Conservation (phyloP, 2,113 vertebrate species). For the Hippocampus zosterae region DNA sequence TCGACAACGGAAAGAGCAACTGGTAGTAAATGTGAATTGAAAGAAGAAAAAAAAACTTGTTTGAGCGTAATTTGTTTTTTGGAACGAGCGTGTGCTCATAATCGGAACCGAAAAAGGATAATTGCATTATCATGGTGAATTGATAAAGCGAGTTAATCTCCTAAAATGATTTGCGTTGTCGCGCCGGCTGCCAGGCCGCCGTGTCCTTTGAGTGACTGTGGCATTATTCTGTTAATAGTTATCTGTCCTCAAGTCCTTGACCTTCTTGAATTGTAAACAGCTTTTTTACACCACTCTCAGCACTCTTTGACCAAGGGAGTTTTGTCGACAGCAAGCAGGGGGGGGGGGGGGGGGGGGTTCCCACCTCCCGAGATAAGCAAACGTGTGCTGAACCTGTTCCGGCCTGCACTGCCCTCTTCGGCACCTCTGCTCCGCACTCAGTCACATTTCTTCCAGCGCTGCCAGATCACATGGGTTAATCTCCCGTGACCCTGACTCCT, state of each 20-base stretch:
- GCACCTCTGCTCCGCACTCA: constrained; percentile 80
- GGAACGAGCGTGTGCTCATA: neutral
- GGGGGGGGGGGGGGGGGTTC: neutral
- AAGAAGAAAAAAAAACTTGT: neutral
- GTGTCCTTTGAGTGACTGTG: constrained; percentile 77
- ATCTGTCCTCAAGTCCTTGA: constrained; percentile 97
- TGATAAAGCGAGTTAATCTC: constrained; percentile 16
- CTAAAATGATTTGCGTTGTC: constrained; percentile 15
- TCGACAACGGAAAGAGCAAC: neutral
- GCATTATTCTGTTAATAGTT: constrained; percentile 91
- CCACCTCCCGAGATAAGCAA: constrained; percentile 85
- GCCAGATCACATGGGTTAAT: constrained; percentile 68
- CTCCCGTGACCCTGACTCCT: constrained; percentile 66
- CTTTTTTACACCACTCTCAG: constrained; percentile 80
- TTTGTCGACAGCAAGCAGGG: constrained; percentile 85
- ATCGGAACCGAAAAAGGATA: neutral
- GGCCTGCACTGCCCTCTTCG: constrained; percentile 93
- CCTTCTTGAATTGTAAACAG: constrained; percentile 89
- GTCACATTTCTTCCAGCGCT: constrained; percentile 77
- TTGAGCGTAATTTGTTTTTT: neutral
- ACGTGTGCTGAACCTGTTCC: constrained; percentile 89
- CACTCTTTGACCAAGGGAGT: constrained; percentile 81
- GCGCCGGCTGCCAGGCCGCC: constrained; percentile 18
- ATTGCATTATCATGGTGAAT: constrained; percentile 4
- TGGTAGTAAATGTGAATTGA: neutral